Evolutionary conservation across 2,797 vertebrate species (phyloP).

Genomic region (Spheniscus humboldti): DNA sequence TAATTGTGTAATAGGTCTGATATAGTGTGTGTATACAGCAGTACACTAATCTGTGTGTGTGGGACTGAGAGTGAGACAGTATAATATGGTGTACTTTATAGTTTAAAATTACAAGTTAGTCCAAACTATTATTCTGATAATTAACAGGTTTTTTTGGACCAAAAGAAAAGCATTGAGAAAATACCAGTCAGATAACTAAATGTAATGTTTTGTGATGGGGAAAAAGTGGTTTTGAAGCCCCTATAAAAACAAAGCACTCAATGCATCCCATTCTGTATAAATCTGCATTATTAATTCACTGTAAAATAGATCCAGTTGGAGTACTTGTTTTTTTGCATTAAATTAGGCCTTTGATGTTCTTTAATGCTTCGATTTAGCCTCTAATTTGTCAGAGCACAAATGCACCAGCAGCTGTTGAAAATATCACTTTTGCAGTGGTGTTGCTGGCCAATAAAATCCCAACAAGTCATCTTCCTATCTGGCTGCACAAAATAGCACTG

Average conservation of each 20-base stretch:
- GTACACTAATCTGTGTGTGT: not conserved
- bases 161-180: conserved; percentile 24
- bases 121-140: conserved; percentile 31
- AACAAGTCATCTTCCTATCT: conserved; percentile 77
- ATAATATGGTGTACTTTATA: not conserved
- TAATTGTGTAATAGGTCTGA: conserved; percentile 30
- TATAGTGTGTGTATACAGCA: not conserved
- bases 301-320: conserved; percentile 78
- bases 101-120: conserved; percentile 26
- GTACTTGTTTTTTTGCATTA: conserved; percentile 79
- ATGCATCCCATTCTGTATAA: conserved; percentile 59
- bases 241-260: conserved; percentile 57
- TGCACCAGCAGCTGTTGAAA: conserved; percentile 84
- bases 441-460: conserved; percentile 77
- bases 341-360: conserved; percentile 82
- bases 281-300: conserved; percentile 79
- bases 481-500: conserved; percentile 75
- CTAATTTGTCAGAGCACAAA: conserved; percentile 80
- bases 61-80: not conserved
- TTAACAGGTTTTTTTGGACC: not conserved
- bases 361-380: conserved; percentile 81
- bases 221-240: conserved; percentile 39
- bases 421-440: conserved; percentile 83
- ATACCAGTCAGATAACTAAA: not conserved
- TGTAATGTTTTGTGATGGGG: conserved; percentile 34